phyloP scores from a whole-genome alignment of 2,797 vertebrate genomes.

The Pogoniulus pusillus region DNA sequence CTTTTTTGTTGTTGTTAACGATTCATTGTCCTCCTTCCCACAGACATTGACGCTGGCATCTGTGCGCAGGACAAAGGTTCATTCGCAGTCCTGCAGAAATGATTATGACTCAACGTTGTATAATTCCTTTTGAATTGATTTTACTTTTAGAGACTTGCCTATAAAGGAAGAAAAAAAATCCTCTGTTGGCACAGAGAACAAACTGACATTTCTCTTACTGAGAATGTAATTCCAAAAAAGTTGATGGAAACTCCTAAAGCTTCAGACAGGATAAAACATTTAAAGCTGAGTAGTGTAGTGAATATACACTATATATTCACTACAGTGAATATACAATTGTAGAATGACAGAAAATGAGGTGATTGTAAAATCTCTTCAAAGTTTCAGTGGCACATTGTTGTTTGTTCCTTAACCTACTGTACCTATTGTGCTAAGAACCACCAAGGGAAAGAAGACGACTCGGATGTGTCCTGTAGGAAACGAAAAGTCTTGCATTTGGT shows the following conservation, averaged over 20 bases:
- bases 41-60: not conserved
- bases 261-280: not conserved
- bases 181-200: not conserved
- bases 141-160: conserved; percentile 7
- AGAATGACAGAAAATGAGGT: not conserved
- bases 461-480: conserved; percentile 88
- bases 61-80: not conserved
- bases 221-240: not conserved
- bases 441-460: conserved; percentile 86
- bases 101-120: not conserved
- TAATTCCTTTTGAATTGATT: conserved; percentile 37
- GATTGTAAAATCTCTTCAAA: not conserved
- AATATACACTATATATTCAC: too few species aligned
- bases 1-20: not conserved
- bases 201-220: not conserved
- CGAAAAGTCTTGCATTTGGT: conserved; percentile 92
- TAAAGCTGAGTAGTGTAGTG: not conserved
- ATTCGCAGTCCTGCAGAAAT: not conserved
- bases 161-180: not conserved
- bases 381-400: not conserved
- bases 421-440: conserved; percentile 93
- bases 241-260: not conserved
- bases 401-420: conserved; percentile 74
- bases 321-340: too few species aligned
- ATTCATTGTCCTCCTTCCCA: not conserved